A percentile compares a stretch with the other conserved stretches of the same genome.
Evolutionary conservation across 2,113 vertebrate genomes (phyloP).

Genomic region (Suncus etruscus): DNA sequence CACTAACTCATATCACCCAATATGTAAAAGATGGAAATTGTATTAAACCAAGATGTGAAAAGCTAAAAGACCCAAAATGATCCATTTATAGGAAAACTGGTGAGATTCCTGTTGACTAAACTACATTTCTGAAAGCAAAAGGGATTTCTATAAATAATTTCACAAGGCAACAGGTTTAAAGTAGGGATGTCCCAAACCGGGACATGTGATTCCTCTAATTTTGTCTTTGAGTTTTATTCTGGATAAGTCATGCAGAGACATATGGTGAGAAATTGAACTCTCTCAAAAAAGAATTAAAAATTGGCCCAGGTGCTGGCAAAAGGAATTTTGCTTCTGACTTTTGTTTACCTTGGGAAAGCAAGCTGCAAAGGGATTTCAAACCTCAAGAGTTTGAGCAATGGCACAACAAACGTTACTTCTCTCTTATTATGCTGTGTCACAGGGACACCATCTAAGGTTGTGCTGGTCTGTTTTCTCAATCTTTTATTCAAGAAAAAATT

Average conservation of each 20-base stretch:
- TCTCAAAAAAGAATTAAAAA: neutral
- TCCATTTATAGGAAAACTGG: neutral
- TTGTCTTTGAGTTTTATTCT: conserved; percentile 26
- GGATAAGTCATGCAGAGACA: neutral
- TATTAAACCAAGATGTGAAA: conserved; percentile 34
- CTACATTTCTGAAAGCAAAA: neutral
- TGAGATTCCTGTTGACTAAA: neutral
- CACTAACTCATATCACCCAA: neutral
- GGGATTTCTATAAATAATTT: no score
- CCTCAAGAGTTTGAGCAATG: neutral
- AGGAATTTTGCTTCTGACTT: neutral
- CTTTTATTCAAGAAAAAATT: neutral
- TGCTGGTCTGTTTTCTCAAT: neutral
- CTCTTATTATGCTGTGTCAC: neutral
- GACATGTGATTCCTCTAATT: neutral
- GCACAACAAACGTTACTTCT: neutral
- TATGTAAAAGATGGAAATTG: neutral
- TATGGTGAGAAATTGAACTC: conserved; percentile 15
- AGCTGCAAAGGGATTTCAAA: conserved; percentile 23
- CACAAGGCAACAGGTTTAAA: neutral
- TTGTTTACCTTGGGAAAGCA: conserved; percentile 24
- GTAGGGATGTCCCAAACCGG: neutral
- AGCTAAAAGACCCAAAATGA: neutral
- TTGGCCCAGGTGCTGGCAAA: neutral
- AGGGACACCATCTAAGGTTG: neutral